Evolutionary conservation across 2,113 vertebrate genomes (phyloP), one percentile per base, ranked within the genome.

Genomic region (Panthera uncia): DNA sequence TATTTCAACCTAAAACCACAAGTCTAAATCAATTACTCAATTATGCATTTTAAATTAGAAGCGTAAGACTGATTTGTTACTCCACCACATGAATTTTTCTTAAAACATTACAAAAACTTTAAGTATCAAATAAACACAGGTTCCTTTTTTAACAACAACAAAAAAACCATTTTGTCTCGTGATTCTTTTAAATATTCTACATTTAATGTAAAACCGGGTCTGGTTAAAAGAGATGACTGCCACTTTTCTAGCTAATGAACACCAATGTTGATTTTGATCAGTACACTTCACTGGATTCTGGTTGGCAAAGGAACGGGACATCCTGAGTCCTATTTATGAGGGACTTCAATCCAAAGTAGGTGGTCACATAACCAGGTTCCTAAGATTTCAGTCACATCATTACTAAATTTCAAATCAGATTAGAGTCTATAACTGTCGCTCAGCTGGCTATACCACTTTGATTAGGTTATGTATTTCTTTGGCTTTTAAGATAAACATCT

Each of bases 21-120:
- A 71, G 21, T 71, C 84, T 97, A 97, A 97, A 90, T 97, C 92
- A 98, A 96, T 97, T 96, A 97, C 57, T 97, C 79, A 98, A 95
- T 97, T 97, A 98, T 31, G 85, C 52, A 68, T 95, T 97, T 96
- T 97, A 95, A 94, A 96, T 41, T 90, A 61, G 29, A 96, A 95
- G 95, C 94, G 85, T 29, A 38, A 96, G 74, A 65, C 82, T 97
- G 92, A 94, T 97, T n/a, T 83, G 50, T 92, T 92, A 73, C 7
- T 71, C 71, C 29, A 92, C 61, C 50, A 94, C 41, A 91, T 10
- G 55, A 97, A 97, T 91, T 93, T 96, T 82, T 96, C 45, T 71
- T 50, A 65, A 79, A 41, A 31, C 33, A 71, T 71, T 92, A 85
- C 25, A 92, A 95, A 95, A 96, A 88, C 76, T 83, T 97, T 78